A percentile compares a stretch with the other conserved stretches of the same genome.
phyloP scores from a whole-genome alignment of 2,113 vertebrate genomes.

The Vulpes lagopus region DNA sequence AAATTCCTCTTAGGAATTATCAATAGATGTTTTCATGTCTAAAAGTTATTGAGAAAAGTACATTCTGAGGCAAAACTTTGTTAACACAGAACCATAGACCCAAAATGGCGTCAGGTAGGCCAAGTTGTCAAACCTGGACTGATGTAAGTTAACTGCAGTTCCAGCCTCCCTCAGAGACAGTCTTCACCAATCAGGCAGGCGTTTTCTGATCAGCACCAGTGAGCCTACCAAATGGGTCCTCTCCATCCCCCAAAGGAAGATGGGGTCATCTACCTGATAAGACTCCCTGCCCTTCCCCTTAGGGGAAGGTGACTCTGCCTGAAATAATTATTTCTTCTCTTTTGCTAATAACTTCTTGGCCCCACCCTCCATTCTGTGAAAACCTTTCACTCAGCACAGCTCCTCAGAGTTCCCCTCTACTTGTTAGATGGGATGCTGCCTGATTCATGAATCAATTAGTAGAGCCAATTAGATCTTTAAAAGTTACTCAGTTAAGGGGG shows the following conservation, averaged over 20 bases:
- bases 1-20: background rate
- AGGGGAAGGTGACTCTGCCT: background rate
- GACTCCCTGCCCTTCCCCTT: background rate
- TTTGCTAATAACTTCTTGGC: background rate
- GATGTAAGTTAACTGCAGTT: background rate
- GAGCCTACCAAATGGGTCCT: background rate
- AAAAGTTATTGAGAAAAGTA: constrained; percentile 40
- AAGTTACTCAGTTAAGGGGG: background rate
- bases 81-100: background rate
- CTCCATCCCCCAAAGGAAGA: background rate
- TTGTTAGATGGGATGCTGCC: background rate
- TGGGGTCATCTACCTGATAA: background rate
- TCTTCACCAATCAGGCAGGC: background rate
- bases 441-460: background rate
- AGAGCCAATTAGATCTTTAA: background rate
- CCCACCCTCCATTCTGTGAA: background rate
- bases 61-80: background rate
- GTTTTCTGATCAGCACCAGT: background rate
- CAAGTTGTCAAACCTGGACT: background rate
- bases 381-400: background rate
- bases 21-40: background rate
- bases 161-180: background rate
- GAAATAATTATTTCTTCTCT: background rate
- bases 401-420: background rate
- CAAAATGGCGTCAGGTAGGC: background rate